Conservation (phyloP, 2,113 vertebrate species). For the Hyla sarda region DNA sequence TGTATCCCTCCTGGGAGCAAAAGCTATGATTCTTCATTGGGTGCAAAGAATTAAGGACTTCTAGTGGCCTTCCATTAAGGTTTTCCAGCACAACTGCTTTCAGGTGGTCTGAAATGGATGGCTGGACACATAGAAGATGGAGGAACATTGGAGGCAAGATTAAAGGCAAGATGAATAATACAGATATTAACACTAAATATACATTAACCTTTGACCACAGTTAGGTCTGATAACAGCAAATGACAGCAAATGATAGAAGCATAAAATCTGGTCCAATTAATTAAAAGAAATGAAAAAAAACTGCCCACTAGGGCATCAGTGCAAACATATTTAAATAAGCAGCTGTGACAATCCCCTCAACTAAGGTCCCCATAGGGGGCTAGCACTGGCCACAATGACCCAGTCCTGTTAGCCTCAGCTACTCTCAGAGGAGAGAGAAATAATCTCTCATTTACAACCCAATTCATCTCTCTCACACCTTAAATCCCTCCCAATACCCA, state of each 20-base stretch:
- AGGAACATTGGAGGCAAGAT: not conserved
- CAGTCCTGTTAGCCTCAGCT: constrained; percentile 37
- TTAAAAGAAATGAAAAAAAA: constrained; percentile 44
- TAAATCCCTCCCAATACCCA: constrained; percentile 64
- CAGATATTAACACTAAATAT: not conserved
- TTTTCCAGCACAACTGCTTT: constrained; percentile 1
- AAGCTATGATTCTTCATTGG: not conserved
- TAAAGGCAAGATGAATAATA: not conserved
- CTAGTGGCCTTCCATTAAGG: too few relatives aligned
- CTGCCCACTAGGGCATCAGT: constrained; percentile 52
- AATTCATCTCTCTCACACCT: constrained; percentile 43
- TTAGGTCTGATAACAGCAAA: constrained; percentile 15
- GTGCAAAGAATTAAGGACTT: not conserved
- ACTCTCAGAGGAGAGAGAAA: constrained; percentile 44
- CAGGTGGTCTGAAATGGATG: constrained; percentile 13
- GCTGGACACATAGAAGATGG: not conserved
- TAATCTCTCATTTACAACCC: constrained; percentile 23
- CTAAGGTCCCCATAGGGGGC: constrained; percentile 47
- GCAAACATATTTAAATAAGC: constrained; percentile 52
- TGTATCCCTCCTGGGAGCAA: not conserved
- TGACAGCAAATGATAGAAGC: not conserved
- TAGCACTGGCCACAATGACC: constrained; percentile 52
- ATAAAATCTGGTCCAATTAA: constrained; percentile 41
- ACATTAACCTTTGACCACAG: not conserved
- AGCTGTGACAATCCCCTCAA: constrained; percentile 39